Percentiles rank a stretch among this genome's conserved stretches.
Conservation (phyloP, 2,797 vertebrate genomes). For the Carduelis carduelis region DNA sequence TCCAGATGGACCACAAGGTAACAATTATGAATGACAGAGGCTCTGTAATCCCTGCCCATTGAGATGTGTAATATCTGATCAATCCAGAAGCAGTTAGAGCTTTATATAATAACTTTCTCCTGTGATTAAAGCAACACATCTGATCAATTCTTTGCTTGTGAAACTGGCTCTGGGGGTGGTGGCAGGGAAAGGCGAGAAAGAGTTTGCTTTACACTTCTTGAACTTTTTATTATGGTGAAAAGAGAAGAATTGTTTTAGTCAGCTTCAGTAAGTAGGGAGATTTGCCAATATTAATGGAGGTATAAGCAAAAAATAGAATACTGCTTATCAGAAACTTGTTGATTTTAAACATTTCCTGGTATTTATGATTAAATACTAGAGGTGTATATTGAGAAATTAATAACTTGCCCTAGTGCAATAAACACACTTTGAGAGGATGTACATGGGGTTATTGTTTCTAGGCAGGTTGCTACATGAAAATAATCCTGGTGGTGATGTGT, state of each 20-base stretch:
- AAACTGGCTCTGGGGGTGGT: not conserved
- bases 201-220: not conserved
- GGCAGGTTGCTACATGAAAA: not conserved
- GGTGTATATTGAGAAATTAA: not conserved
- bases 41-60: not conserved
- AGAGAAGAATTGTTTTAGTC: not conserved
- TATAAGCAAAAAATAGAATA: not conserved
- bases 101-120: not conserved
- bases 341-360: not conserved
- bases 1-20: constrained; percentile 97
- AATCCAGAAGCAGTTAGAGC: not conserved
- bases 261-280: not conserved
- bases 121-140: not conserved
- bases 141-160: not conserved
- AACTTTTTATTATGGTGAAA: not conserved
- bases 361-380: not conserved
- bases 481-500: not conserved
- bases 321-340: not conserved
- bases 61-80: not conserved
- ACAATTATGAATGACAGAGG: not conserved
- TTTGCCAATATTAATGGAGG: not conserved
- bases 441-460: not conserved
- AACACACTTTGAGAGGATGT: not conserved
- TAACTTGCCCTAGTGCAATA: not conserved
- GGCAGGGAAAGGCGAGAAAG: not conserved